These are phyloP conservation scores for Etheostoma spectabile DNA, from an alignment of 2,113 vertebrate genomes.

Conservation along the genomic window DNA sequence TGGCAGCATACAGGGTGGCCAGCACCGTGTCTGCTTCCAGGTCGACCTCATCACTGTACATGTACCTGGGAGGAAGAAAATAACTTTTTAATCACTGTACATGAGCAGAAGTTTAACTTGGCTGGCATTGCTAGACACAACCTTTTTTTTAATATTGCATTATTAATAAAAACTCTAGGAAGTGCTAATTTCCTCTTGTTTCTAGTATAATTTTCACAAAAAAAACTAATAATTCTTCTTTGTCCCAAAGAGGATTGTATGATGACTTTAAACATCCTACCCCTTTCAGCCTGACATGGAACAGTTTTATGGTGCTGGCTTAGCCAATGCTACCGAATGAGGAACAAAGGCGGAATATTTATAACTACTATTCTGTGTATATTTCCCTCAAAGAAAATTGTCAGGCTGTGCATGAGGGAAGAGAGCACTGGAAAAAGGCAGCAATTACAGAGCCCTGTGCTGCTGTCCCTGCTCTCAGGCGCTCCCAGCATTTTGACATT, in stretches of 20 bases:
- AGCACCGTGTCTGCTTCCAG: slow-evolving; percentile 97
- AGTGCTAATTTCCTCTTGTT: not conserved
- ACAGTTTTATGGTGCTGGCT: not conserved
- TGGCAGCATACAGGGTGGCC: slow-evolving; percentile 95
- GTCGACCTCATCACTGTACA: slow-evolving; percentile 98
- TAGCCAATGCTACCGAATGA: slow-evolving; percentile 23
- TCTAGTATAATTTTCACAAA: not conserved
- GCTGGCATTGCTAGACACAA: not conserved
- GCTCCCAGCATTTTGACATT: slow-evolving; percentile 58
- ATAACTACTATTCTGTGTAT: slow-evolving; percentile 56
- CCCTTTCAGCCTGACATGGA: not conserved
- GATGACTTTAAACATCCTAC: slow-evolving; percentile 3
- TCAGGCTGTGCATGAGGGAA: slow-evolving; percentile 40
- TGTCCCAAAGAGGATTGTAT: slow-evolving; percentile 20
- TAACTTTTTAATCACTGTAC: not conserved
- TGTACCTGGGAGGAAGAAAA: slow-evolving; percentile 85
- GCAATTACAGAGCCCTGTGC: slow-evolving; percentile 66
- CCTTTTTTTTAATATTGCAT: not conserved
- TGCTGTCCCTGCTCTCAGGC: slow-evolving; percentile 37
- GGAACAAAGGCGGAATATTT: slow-evolving; percentile 63
- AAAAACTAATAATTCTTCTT: not conserved
- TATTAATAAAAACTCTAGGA: not conserved
- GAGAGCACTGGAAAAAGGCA: slow-evolving; percentile 63
- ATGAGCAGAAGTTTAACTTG: not conserved
- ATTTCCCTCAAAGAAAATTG: slow-evolving; percentile 35